Percentiles rank a stretch among this genome's conserved stretches.
phyloP scores from a whole-genome alignment of 2,888 invertebrate species.

The Chloroclysta siterata region DNA sequence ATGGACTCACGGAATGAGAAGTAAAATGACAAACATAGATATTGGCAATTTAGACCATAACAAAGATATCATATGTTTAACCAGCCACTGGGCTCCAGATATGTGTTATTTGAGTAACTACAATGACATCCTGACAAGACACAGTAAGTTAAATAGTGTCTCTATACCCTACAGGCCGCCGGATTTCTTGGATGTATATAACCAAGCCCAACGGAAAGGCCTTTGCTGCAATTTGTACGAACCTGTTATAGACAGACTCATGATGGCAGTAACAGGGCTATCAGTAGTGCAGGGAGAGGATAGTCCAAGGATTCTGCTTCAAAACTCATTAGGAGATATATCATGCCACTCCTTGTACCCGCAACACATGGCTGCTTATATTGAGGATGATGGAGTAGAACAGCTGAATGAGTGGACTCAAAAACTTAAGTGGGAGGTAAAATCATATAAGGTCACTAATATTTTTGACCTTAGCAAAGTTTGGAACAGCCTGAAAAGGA shows the following conservation, averaged over 20 bases:
- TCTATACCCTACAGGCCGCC: slow-evolving; percentile 71
- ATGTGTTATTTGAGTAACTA: slow-evolving; percentile 69
- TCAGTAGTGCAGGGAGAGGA: slow-evolving; percentile 59
- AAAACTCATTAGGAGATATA: slow-evolving; percentile 76
- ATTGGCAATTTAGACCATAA: slow-evolving; percentile 63
- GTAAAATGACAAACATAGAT: slow-evolving; percentile 73
- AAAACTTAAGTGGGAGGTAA: slow-evolving; percentile 49
- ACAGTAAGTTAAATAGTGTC: slow-evolving; percentile 52
- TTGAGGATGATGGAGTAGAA: slow-evolving; percentile 63
- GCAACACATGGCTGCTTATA: slow-evolving; percentile 59
- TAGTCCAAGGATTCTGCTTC: slow-evolving; percentile 63
- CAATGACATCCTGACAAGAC: slow-evolving; percentile 52
- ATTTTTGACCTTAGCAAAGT: slow-evolving; percentile 58
- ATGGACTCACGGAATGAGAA: slow-evolving; percentile 85
- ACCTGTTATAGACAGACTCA: slow-evolving; percentile 63
- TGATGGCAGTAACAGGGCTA: slow-evolving; percentile 63
- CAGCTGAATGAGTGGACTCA: slow-evolving; percentile 67
- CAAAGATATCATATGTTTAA: slow-evolving; percentile 67
- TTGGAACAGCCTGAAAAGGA: slow-evolving; percentile 60
- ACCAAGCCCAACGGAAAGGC: slow-evolving; percentile 59
- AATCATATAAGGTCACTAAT: slow-evolving; percentile 60
- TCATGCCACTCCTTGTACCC: slow-evolving; percentile 66
- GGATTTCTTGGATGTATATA: slow-evolving; percentile 60
- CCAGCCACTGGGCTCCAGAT: slow-evolving; percentile 78
- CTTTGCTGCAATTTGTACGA: slow-evolving; percentile 65